These are phyloP conservation scores for Mormyrus proboscirostris DNA, from an alignment of 2,797 vertebrate genomes.

Conservation along the genomic window DNA sequence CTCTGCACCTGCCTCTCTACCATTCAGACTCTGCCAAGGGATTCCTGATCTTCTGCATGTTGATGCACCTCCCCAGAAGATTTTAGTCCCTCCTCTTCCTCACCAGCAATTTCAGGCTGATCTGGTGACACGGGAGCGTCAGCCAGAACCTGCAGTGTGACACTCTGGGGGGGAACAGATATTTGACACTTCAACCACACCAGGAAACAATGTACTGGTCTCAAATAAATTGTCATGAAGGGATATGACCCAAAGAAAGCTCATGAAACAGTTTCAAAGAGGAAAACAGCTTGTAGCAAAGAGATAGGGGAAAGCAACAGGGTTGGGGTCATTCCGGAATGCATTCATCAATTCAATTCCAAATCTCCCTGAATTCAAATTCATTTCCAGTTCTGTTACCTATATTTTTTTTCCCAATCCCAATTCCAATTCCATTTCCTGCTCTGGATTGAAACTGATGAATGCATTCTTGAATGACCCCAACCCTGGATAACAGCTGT, in stretches of 20 bases:
- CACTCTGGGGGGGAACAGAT: slow-evolving; percentile 43
- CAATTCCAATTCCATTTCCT: neutral
- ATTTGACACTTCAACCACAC: neutral
- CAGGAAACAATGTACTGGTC: neutral
- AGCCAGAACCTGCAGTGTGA: slow-evolving; percentile 61
- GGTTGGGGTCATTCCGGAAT: neutral
- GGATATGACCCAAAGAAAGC: neutral
- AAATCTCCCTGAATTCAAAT: neutral
- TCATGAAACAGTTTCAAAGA: neutral
- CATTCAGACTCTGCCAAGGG: neutral
- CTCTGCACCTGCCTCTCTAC: neutral
- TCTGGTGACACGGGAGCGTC: slow-evolving; percentile 25
- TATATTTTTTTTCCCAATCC: neutral
- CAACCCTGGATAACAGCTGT: neutral
- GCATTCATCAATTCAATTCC: neutral
- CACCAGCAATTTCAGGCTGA: neutral
- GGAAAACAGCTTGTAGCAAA: neutral
- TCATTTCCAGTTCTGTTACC: neutral
- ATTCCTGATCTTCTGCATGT: neutral
- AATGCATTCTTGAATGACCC: neutral
- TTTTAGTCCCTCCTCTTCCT: slow-evolving; percentile 27
- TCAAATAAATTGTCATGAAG: neutral
- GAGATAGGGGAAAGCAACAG: neutral
- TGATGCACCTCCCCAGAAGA: neutral
- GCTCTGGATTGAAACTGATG: neutral